Evolutionary conservation across 2,113 vertebrate species (phyloP), one percentile per base, ranked within the genome.

Genomic region (Riparia riparia): DNA sequence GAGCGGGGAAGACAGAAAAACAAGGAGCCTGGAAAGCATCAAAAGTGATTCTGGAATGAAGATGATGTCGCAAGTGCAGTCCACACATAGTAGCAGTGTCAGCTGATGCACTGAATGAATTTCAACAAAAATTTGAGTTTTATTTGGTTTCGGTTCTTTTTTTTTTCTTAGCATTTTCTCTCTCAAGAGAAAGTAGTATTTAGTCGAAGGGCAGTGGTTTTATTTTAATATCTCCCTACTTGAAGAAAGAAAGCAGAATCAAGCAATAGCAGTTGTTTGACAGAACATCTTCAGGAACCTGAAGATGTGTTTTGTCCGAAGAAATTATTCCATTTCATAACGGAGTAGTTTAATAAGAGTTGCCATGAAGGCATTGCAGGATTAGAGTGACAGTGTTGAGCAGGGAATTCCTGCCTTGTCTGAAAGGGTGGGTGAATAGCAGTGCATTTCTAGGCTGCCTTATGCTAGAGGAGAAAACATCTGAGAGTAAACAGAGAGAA

Each of bases 201-300:
- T 90, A 94, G 82, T 54, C 72, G 86, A 85, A 94, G 76, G 71
- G 71, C 93, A 94, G 25, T 54, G 39, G 28, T 2, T 74, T 97
- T 94, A 82, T 95, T 96, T 97, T 93, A 95, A 74, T 21, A 2
- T 88, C 57, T 77, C 66, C 89, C 34, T 45, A 73, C 76, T 85
- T 94, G 53, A 95, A 88, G 96, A 90, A 93, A 70, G 17, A 91
- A 49, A 81, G 45, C 45, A 37, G 41, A 94, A 19, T 88, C n/a
- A 91, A 96, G 79, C 45, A 93, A 82, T 31, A 90, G 76, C 65
- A 73, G 82, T 53, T 37, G 22, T 71, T 78, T 95, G 77, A 85
- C 80, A 90, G 88, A 79, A 95, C 79, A 37, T 37, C 37, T 53
- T 72, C 45, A 84, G 42, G 58, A 91, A 93, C 32, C 28, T 58